Conservation (phyloP, 2,113 vertebrate genomes). For the Brachypodius melanocephalos region DNA sequence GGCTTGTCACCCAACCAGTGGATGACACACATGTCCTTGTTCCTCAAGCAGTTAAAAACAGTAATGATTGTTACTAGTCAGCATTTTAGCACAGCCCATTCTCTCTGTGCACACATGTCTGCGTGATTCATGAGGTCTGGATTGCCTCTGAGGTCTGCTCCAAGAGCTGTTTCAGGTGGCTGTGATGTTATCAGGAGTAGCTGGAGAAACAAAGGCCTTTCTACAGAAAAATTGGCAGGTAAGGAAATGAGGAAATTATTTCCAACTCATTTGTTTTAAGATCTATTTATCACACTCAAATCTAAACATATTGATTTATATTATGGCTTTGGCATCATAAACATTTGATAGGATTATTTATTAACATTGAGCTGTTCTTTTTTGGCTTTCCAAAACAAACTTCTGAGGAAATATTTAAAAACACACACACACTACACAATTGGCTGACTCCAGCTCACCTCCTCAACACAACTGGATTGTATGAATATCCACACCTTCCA, state of each 20-base stretch:
- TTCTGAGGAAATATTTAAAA: background rate
- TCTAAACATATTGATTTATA: conserved; percentile 39
- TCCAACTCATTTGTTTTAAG: conserved; percentile 4
- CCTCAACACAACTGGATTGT: background rate
- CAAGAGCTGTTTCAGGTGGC: conserved; percentile 17
- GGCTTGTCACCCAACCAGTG: background rate
- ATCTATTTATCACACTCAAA: conserved; percentile 4
- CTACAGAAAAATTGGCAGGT: conserved; percentile 16
- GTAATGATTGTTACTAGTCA: background rate
- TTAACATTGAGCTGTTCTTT: conserved; percentile 5
- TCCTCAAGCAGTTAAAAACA: background rate
- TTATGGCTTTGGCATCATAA: conserved; percentile 36
- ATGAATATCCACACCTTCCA: background rate
- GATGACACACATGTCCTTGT: background rate
- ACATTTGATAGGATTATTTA: conserved; percentile 38
- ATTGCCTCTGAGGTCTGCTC: background rate
- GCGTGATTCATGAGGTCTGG: background rate
- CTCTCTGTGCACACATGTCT: background rate
- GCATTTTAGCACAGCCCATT: background rate
- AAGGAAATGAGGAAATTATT: conserved; percentile 35
- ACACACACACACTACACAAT: background rate
- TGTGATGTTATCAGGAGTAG: conserved; percentile 25
- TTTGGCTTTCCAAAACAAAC: conserved; percentile 22
- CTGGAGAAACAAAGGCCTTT: conserved; percentile 16
- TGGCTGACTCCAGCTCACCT: background rate